Evolutionary conservation across 2,888 invertebrate genomes (phyloP).

Genomic region (Cataglyphis cursor): DNA sequence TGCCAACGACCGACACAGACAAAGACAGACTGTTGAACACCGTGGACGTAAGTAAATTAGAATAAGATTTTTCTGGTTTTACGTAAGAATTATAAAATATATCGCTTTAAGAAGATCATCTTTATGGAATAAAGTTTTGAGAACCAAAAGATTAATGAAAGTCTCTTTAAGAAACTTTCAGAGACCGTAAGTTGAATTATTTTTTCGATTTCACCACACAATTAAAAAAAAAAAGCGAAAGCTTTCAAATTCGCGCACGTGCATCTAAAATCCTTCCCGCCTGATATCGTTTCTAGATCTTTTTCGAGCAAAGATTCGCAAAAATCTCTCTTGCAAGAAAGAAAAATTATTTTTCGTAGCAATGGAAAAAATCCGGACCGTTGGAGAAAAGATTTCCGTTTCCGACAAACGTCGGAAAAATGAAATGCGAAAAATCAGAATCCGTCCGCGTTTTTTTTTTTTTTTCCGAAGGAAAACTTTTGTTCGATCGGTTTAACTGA

Average conservation of each 20-base stretch:
- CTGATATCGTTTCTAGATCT: not conserved
- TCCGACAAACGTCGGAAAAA: not conserved
- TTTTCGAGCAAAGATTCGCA: not conserved
- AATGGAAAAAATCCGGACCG: constrained; percentile 4
- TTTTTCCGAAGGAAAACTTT: too few species aligned
- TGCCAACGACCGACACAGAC: constrained; percentile 84
- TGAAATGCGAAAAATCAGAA: not conserved
- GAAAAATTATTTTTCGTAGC: not conserved
- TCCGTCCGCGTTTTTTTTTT: not conserved
- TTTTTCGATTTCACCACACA: too few species aligned
- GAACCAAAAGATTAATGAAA: not conserved
- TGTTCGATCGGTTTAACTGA: not conserved
- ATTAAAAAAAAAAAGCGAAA: not conserved
- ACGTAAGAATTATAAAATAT: not conserved
- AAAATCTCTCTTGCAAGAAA: not conserved
- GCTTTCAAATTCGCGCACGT: not conserved
- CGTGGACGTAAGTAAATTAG: constrained; percentile 82
- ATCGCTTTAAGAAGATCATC: not conserved
- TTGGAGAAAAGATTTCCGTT: not conserved
- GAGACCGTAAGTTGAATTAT: not conserved
- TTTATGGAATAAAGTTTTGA: not conserved
- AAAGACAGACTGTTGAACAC: constrained; percentile 84
- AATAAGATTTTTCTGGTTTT: not conserved
- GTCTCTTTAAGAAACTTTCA: not conserved
- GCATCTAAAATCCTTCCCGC: not conserved